Evolutionary conservation across 2,888 invertebrate species (phyloP).

Genomic region (Chydorus sphaericus): DNA sequence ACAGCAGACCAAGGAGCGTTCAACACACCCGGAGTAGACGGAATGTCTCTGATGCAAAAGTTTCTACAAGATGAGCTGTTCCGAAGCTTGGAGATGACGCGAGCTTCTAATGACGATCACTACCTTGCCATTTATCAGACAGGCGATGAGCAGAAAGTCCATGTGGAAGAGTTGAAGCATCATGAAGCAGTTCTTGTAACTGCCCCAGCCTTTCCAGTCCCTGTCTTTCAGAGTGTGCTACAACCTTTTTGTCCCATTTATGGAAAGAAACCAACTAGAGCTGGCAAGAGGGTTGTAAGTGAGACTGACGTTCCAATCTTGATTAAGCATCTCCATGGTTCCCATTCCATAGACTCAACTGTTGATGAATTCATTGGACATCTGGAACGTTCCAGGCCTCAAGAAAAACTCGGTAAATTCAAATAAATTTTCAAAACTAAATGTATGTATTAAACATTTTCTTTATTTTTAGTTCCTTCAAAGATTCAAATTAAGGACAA

Average conservation of each 20-base stretch:
- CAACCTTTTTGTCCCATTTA: neutral
- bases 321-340: slow-evolving; percentile 48
- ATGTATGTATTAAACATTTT: no score
- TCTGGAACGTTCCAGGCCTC: slow-evolving; percentile 28
- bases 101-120: no score
- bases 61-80: no score
- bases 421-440: slow-evolving; percentile 18
- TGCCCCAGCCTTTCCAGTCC: neutral
- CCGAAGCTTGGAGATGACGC: no score
- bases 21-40: no score
- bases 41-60: no score
- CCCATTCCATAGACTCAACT: slow-evolving; percentile 39
- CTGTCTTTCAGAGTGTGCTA: neutral
- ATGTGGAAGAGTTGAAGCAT: slow-evolving; percentile 6
- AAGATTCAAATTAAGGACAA: slow-evolving; percentile 23
- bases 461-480: neutral
- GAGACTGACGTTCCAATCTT: slow-evolving; percentile 40
- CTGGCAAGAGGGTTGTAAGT: neutral
- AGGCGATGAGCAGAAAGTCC: no score
- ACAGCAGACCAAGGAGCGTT: no score
- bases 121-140: no score
- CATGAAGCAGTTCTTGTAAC: neutral
- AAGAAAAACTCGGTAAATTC: slow-evolving; percentile 19
- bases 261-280: no score
- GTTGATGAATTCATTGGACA: slow-evolving; percentile 45